Evolutionary conservation across 2,888 invertebrate genomes (phyloP), one percentile per base, ranked within the genome.

Genomic region (Osmoderma eremita): DNA sequence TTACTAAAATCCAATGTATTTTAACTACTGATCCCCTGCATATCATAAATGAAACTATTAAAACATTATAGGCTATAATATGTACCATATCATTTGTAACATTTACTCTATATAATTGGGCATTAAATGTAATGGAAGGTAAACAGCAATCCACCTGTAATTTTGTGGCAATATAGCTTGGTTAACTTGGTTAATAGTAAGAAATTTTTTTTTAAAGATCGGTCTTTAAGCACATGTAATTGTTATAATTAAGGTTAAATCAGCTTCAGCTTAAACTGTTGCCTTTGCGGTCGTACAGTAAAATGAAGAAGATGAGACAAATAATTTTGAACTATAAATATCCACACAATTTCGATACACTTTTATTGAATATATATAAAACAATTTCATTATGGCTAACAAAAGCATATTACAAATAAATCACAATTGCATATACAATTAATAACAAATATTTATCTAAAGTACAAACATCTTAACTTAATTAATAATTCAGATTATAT

Each of bases 81-180:
- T 17, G 17, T 18, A 48, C 48, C 48, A 48, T 48, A 48, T 48
- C 48, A n/a, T n/a, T n/a, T n/a, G n/a, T 48, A 17, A 48, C 48
- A 20, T 48, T 20, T 4, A 12, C 20, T 12, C 12, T 20, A 15
- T 48, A 12, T 48, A 20, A 48, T 48, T 48, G 48, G 20, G n/a
- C 48, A 48, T 48, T 48, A 20, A 48, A 48, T 48, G n/a, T 48
- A 48, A 48, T 48, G 12, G 48, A 48, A 48, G 17, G 18, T 48
- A 8, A 17, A 48, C 48, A 18, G 18, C 48, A 45, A 3, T 18
- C 10, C 10, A 18, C 45, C 8, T 15, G 48, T 18, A 48, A 48
- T 48, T 48, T 48, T 17, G n/a, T 5, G 18, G 20, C 20, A 10
- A 20, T 8, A 1, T 20, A 5, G 1, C 18, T 48, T 48, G 2